A percentile compares a stretch with the other conserved stretches of the same genome.
These are phyloP conservation scores for Leptinotarsa juncta DNA, from an alignment of 2,888 invertebrate genomes.

Conservation along the genomic window DNA sequence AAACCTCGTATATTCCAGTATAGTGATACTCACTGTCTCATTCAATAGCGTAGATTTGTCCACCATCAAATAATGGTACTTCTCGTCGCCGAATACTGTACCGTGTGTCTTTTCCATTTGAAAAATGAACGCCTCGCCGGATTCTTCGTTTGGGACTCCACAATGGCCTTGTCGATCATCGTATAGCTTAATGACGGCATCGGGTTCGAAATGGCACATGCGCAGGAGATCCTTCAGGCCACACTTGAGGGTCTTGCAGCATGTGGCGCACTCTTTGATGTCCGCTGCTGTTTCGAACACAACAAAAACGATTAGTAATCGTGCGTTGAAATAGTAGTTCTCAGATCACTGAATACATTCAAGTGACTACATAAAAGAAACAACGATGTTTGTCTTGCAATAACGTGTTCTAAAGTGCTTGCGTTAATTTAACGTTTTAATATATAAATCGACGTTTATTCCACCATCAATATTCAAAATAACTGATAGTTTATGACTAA, in stretches of 20 bases:
- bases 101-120: conserved; percentile 29
- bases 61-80: conserved; percentile 37
- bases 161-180: background rate
- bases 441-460: too few species aligned
- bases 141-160: background rate
- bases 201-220: conserved; percentile 26
- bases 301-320: background rate
- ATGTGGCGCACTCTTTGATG: conserved; percentile 7
- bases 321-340: too few species aligned
- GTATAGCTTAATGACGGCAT: conserved; percentile 21
- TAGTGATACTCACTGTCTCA: background rate
- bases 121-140: background rate
- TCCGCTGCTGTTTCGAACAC: background rate
- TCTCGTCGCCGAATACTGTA: conserved; percentile 24
- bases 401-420: too few species aligned
- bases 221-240: conserved; percentile 14
- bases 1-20: too few species aligned
- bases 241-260: background rate
- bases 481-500: too few species aligned
- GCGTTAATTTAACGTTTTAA: too few species aligned
- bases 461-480: too few species aligned
- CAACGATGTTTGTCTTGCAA: too few species aligned
- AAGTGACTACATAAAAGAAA: too few species aligned
- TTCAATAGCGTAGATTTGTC: conserved; percentile 24
- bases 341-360: too few species aligned